Conservation (phyloP, 1,140 invertebrate genomes). For the Pseudomyrmex sp. region DNA sequence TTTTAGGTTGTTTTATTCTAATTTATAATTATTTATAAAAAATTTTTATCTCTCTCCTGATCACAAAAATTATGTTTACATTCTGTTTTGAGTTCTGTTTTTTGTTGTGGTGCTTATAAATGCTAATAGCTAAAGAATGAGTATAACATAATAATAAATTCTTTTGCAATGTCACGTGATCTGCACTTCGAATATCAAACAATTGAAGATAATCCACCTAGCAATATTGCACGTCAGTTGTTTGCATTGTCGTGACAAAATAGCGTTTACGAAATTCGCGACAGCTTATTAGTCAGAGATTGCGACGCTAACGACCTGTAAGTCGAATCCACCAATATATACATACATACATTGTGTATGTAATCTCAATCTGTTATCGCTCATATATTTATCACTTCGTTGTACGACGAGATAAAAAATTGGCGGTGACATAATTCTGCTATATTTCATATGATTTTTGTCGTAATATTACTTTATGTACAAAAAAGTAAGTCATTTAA, state of each 20-base stretch:
- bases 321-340: conserved; percentile 7
- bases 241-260: conserved; percentile 24
- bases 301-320: conserved; percentile 39
- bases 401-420: conserved; percentile 15
- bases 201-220: conserved; percentile 13
- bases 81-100: not conserved
- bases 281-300: conserved; percentile 31
- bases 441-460: not conserved
- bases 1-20: too few relatives aligned
- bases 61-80: not conserved
- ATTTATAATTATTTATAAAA: too few relatives aligned
- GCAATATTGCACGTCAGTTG: conserved; percentile 20
- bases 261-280: conserved; percentile 40
- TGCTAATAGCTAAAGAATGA: not conserved
- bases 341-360: too few relatives aligned
- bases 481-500: not conserved
- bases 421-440: not conserved
- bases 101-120: not conserved
- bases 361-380: not conserved
- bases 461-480: not conserved
- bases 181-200: not conserved
- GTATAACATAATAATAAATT: not conserved
- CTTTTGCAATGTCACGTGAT: not conserved
- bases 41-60: too few relatives aligned
- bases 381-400: not conserved